Percentiles rank a stretch among this genome's conserved stretches.
Conservation (phyloP, 2,797 vertebrate genomes). For the Eulemur mongoz region DNA sequence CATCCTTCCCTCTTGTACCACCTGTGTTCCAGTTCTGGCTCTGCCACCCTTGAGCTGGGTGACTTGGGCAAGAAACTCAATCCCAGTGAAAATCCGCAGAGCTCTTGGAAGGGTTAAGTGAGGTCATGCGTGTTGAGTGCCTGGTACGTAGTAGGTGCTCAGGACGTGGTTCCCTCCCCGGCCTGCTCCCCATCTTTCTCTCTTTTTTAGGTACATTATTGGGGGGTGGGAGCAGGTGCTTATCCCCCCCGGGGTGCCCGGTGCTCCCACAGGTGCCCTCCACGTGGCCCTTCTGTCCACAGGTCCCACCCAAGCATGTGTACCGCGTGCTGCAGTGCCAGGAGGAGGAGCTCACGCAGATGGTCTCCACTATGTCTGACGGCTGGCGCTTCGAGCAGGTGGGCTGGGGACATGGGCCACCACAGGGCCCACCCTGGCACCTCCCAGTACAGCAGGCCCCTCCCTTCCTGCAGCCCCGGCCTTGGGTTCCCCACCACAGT, state of each 20-base stretch:
- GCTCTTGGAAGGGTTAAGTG: background rate
- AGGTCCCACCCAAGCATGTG: slow-evolving; percentile 92
- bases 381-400: slow-evolving; percentile 89
- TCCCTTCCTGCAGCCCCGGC: background rate
- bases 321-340: slow-evolving; percentile 91
- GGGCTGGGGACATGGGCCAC: background rate
- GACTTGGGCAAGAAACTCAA: background rate
- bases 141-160: background rate
- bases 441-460: background rate
- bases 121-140: background rate
- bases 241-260: background rate
- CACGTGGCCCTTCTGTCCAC: slow-evolving; percentile 59
- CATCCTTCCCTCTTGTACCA: background rate
- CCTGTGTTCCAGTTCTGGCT: background rate
- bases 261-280: background rate
- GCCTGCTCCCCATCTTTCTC: no score
- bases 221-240: background rate
- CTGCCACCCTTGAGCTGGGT: background rate
- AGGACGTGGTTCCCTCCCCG: background rate
- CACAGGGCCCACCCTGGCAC: fast-evolving
- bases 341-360: slow-evolving; percentile 98
- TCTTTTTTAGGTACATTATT: background rate
- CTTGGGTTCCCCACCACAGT: background rate
- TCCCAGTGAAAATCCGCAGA: background rate
- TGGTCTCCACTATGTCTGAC: slow-evolving; percentile 99